phyloP scores from a whole-genome alignment of 2,797 vertebrate genomes.

The Phoebastria nigripes region DNA sequence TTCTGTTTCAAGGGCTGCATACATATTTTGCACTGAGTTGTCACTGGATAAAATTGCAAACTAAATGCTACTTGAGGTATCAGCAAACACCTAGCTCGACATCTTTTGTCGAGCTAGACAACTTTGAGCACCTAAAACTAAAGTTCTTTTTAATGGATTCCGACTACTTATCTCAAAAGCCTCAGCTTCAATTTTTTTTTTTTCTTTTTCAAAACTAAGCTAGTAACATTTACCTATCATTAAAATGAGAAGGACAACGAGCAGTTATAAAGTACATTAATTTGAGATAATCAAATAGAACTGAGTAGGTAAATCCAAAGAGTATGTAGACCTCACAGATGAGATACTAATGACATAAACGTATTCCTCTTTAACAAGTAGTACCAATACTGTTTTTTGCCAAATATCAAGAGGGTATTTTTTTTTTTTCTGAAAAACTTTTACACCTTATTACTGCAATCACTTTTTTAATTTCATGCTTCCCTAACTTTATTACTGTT shows the following conservation, averaged over 20 bases:
- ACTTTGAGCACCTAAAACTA: background rate
- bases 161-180: background rate
- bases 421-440: conserved; percentile 35
- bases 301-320: background rate
- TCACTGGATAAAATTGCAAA: background rate
- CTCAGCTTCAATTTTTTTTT: background rate
- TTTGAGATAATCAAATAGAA: background rate
- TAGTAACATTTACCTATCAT: background rate
- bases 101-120: background rate
- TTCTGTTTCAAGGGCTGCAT: background rate
- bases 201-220: background rate
- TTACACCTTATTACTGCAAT: conserved; percentile 54
- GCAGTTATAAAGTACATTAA: background rate
- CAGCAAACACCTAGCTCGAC: background rate
- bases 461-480: conserved; percentile 77
- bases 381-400: background rate
- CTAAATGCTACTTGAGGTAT: background rate
- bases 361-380: conserved; percentile 24
- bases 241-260: background rate
- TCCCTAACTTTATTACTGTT: conserved; percentile 75
- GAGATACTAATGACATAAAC: background rate
- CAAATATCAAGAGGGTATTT: conserved; percentile 12
- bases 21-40: background rate
- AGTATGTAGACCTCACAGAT: background rate
- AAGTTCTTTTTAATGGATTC: background rate